Evolutionary conservation across 2,888 invertebrate species (phyloP).

Genomic region (Crematogaster levior): DNA sequence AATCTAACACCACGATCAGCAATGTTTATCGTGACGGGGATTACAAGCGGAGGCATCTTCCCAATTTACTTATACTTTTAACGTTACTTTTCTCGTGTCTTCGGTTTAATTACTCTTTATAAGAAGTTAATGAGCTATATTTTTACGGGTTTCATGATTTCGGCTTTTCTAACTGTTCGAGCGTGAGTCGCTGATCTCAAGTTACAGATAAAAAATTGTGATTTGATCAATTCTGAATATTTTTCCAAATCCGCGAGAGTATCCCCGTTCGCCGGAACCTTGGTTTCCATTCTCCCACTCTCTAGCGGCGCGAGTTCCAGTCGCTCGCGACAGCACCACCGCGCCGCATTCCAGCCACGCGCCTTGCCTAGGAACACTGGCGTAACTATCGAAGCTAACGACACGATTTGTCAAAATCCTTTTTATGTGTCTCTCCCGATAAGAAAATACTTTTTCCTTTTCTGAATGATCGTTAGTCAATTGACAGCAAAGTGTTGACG

Average conservation of each 20-base stretch:
- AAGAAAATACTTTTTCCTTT: constrained; percentile 52
- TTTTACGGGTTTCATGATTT: neutral
- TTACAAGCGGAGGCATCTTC: constrained; percentile 2
- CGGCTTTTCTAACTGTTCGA: neutral
- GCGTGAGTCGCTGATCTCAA: neutral
- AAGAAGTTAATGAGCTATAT: neutral
- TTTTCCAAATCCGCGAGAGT: constrained; percentile 49
- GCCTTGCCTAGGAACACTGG: constrained; percentile 82
- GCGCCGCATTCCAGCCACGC: constrained; percentile 84
- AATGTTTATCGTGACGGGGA: constrained; percentile 1
- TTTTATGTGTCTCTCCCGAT: constrained; percentile 36
- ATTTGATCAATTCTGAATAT: constrained; percentile 14
- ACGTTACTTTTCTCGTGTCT: neutral
- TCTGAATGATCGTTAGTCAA: constrained; percentile 61
- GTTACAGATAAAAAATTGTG: neutral
- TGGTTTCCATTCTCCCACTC: constrained; percentile 70
- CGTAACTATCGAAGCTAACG: constrained; percentile 76
- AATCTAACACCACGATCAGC: constrained; percentile 48
- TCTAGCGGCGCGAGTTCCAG: constrained; percentile 77
- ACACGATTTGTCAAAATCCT: constrained; percentile 66
- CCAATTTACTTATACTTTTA: neutral
- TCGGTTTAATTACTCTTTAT: neutral
- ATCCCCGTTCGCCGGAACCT: constrained; percentile 55
- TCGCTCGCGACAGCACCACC: constrained; percentile 78
- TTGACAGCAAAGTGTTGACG: constrained; percentile 59